phyloP scores from a whole-genome alignment of 2,113 vertebrate species.

The Cnemophilus loriae region DNA sequence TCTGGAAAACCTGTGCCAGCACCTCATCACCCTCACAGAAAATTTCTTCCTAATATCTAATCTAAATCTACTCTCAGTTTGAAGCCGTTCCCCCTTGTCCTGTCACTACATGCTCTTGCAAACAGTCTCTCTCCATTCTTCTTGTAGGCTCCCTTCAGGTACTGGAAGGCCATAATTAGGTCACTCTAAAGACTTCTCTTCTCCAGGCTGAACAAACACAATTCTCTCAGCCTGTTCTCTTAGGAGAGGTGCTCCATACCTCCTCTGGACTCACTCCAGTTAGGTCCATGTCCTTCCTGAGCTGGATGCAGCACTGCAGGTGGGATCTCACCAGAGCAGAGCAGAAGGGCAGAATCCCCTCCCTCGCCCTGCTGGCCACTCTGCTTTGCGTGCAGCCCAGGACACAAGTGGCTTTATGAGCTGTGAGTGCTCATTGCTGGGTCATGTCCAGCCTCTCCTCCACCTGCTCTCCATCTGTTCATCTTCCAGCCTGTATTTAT shows the following conservation, averaged over 20 bases:
- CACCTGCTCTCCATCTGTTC: neutral
- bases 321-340: neutral
- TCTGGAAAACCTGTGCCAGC: neutral
- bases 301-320: neutral
- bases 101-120: neutral
- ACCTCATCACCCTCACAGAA: neutral
- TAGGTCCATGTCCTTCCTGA: no score
- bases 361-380: fast-evolving
- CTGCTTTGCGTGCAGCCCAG: neutral
- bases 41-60: neutral
- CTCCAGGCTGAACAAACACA: neutral
- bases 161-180: neutral
- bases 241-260: neutral
- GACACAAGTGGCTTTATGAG: fast-evolving
- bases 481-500: neutral
- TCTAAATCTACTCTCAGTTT: neutral
- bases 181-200: neutral
- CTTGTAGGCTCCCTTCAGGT: neutral
- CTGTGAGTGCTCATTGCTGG: fast-evolving
- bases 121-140: neutral
- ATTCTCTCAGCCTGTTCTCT: neutral
- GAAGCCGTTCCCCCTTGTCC: neutral
- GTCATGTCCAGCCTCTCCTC: neutral
- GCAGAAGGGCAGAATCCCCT: neutral
- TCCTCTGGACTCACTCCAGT: neutral